Conservation (phyloP, 1,140 invertebrate species). For the Potamilus streckersoni region DNA sequence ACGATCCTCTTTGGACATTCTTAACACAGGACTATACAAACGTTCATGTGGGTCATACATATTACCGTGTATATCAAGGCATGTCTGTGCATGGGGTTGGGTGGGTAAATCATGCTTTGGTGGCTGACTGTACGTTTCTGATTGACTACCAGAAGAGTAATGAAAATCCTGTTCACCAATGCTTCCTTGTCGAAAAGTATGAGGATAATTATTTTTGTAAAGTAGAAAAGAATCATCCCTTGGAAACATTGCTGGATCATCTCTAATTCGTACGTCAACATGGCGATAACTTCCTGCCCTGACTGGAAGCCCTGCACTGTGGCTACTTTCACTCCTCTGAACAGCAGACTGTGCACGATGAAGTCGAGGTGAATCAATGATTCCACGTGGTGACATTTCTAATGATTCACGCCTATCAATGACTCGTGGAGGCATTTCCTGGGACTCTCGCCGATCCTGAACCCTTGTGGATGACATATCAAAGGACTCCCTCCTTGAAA, state of each 20-base stretch:
- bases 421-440: no score
- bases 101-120: conserved; percentile 24
- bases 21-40: conserved; percentile 47
- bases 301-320: conserved; percentile 33
- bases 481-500: conserved; percentile 50
- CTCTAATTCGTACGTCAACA: conserved; percentile 33
- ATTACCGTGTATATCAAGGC: conserved; percentile 7
- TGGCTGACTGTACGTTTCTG: conserved; percentile 29
- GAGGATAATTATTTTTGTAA: conserved; percentile 16
- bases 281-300: conserved; percentile 40
- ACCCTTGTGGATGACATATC: no score
- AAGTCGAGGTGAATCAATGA: conserved; percentile 56
- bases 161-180: conserved; percentile 28
- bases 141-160: conserved; percentile 22
- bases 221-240: conserved; percentile 34
- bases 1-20: conserved; percentile 24
- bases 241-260: conserved; percentile 30
- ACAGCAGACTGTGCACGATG: conserved; percentile 50
- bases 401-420: conserved; percentile 13
- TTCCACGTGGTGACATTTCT: conserved; percentile 55
- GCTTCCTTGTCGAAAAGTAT: conserved; percentile 10
- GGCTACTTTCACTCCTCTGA: conserved; percentile 44
- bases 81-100: conserved; percentile 33
- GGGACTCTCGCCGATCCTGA: no score
- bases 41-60: conserved; percentile 39